These are phyloP conservation scores for Aegithalos caudatus DNA, from an alignment of 2,113 vertebrate genomes.

Conservation along the genomic window DNA sequence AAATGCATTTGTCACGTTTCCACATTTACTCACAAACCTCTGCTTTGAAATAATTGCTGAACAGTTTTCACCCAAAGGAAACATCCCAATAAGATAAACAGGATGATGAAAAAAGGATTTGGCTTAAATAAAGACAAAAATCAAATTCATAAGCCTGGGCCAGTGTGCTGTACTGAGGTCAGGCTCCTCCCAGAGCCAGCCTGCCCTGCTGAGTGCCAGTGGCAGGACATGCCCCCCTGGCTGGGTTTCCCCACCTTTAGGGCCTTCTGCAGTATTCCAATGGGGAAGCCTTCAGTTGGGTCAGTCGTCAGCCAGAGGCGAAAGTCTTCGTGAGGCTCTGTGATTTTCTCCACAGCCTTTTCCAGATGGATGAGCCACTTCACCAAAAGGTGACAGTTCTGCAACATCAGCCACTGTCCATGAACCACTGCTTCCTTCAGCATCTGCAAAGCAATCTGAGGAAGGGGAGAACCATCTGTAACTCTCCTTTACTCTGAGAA, in stretches of 20 bases:
- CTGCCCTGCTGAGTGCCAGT: not conserved
- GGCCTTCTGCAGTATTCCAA: slow-evolving; percentile 92
- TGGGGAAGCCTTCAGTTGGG: slow-evolving; percentile 87
- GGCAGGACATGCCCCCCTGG: not conserved
- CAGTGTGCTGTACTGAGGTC: not conserved
- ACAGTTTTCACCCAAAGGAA: not conserved
- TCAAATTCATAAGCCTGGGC: not conserved
- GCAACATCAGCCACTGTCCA: slow-evolving; percentile 94
- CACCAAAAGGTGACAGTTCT: slow-evolving; percentile 94
- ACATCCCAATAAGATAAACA: not conserved
- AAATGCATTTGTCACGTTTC: not conserved
- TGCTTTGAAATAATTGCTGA: not conserved
- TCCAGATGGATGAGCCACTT: slow-evolving; percentile 91
- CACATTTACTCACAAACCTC: not conserved
- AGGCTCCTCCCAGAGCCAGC: not conserved
- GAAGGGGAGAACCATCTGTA: not conserved
- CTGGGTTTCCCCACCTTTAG: slow-evolving; percentile 74
- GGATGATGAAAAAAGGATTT: not conserved
- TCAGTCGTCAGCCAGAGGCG: slow-evolving; percentile 97
- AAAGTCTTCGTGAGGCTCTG: slow-evolving; percentile 85
- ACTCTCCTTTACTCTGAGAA: not conserved
- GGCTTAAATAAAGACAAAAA: not conserved
- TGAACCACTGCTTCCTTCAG: slow-evolving; percentile 77
- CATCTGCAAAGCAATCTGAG: slow-evolving; percentile 87
- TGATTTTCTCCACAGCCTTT: slow-evolving; percentile 86